Conservation (phyloP, 2,797 vertebrate genomes). For the Hippocampus kuda region DNA sequence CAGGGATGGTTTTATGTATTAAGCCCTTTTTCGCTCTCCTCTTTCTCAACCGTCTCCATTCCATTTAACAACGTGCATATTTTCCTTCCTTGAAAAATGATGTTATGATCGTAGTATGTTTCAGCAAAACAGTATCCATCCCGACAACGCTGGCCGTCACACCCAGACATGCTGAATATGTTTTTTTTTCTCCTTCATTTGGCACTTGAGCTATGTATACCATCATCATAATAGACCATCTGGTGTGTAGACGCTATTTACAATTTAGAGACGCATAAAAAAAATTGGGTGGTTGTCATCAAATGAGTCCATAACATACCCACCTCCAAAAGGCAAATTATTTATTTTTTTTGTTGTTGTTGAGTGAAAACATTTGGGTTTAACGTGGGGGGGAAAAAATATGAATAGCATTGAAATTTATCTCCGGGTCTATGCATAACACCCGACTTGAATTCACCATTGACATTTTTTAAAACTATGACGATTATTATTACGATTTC, state of each 20-base stretch:
- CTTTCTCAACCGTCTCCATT: background rate
- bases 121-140: background rate
- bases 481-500: too few species aligned
- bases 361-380: too few species aligned
- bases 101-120: background rate
- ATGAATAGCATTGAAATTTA: too few species aligned
- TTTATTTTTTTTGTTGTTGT: too few species aligned
- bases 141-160: too few species aligned
- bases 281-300: background rate
- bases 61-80: slow-evolving; percentile 18
- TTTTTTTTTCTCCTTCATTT: background rate
- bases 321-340: background rate
- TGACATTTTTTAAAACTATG: too few species aligned
- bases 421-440: too few species aligned
- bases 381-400: too few species aligned
- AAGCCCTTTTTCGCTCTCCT: slow-evolving; percentile 1
- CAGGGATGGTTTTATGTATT: slow-evolving; percentile 13
- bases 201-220: background rate
- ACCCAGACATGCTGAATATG: background rate
- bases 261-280: background rate
- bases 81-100: background rate
- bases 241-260: background rate
- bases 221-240: background rate
- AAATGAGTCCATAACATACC: too few species aligned
- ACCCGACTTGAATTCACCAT: too few species aligned